phyloP scores from a whole-genome alignment of 2,888 invertebrate species.

The Tetropium fuscum region DNA sequence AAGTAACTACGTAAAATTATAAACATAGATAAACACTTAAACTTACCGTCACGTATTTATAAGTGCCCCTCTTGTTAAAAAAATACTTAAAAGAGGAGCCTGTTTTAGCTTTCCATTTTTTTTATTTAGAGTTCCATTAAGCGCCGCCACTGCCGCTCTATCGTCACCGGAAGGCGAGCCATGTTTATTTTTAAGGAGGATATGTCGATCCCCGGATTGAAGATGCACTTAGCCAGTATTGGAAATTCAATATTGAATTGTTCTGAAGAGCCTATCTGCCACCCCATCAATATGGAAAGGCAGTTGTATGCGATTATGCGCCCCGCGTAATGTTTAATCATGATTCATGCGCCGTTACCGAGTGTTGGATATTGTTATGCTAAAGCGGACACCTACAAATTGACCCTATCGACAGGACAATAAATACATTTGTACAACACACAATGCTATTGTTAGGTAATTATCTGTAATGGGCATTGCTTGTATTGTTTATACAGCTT shows the following conservation, averaged over 20 bases:
- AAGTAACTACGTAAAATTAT: no score
- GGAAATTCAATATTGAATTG: slow-evolving; percentile 13
- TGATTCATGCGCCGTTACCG: slow-evolving; percentile 47
- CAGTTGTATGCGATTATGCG: slow-evolving; percentile 49
- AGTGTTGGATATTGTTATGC: slow-evolving; percentile 29
- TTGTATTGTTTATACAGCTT: no score
- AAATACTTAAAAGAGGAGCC: no score
- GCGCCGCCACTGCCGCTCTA: background rate
- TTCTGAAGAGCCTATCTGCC: slow-evolving; percentile 26
- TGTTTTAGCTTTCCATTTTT: no score
- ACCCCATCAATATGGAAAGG: slow-evolving; percentile 45
- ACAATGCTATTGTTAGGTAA: no score
- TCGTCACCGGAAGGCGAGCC: background rate
- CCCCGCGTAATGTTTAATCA: slow-evolving; percentile 48
- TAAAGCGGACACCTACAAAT: slow-evolving; percentile 14
- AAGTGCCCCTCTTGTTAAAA: no score
- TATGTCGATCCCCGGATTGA: slow-evolving; percentile 1
- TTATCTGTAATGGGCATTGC: no score
- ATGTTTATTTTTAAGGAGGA: slow-evolving; percentile 10
- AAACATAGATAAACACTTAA: no score
- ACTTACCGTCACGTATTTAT: no score
- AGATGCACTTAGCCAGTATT: slow-evolving; percentile 20
- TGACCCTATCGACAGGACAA: slow-evolving; percentile 13
- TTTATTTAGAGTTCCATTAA: no score
- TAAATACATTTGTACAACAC: background rate